Evolutionary conservation across 2,888 invertebrate genomes (phyloP).

Genomic region (Meganola albula): DNA sequence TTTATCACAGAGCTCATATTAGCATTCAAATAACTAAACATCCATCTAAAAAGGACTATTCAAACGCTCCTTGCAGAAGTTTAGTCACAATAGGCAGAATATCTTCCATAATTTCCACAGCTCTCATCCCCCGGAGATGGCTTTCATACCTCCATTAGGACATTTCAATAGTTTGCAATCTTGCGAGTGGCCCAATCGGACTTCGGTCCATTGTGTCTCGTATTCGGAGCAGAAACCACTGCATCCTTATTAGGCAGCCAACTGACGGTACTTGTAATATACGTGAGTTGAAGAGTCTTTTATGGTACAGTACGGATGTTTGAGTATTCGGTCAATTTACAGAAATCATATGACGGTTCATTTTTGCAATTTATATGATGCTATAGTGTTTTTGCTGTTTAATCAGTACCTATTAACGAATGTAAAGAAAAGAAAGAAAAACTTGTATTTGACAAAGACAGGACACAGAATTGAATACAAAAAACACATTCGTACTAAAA

Average conservation of each 20-base stretch:
- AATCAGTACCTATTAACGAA: too few relatives aligned
- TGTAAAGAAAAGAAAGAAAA: too few relatives aligned
- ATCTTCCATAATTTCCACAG: conserved; percentile 29
- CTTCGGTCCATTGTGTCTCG: conserved; percentile 28
- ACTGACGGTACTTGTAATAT: conserved; percentile 3
- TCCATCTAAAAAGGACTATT: conserved; percentile 14
- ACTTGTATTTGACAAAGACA: too few relatives aligned
- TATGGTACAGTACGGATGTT: too few relatives aligned
- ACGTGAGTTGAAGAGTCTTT: too few relatives aligned
- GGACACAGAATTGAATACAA: too few relatives aligned
- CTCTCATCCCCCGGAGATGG: conserved; percentile 21
- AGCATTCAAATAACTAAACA: not conserved
- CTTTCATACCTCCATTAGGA: conserved; percentile 28
- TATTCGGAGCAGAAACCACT: conserved; percentile 12
- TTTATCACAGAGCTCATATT: too few relatives aligned
- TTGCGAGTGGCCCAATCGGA: conserved; percentile 36
- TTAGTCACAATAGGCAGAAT: conserved; percentile 25
- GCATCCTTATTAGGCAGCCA: conserved; percentile 19
- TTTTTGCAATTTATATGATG: too few relatives aligned
- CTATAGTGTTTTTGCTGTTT: too few relatives aligned
- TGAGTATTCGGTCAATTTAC: too few relatives aligned
- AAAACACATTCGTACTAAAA: too few relatives aligned
- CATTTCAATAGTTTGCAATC: conserved; percentile 46
- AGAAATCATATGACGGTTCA: too few relatives aligned
- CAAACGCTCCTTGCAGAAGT: conserved; percentile 7